Base-by-base conservation (phyloP, 1,140 invertebrate species). In the Brachionus rotundiformis region DNA sequence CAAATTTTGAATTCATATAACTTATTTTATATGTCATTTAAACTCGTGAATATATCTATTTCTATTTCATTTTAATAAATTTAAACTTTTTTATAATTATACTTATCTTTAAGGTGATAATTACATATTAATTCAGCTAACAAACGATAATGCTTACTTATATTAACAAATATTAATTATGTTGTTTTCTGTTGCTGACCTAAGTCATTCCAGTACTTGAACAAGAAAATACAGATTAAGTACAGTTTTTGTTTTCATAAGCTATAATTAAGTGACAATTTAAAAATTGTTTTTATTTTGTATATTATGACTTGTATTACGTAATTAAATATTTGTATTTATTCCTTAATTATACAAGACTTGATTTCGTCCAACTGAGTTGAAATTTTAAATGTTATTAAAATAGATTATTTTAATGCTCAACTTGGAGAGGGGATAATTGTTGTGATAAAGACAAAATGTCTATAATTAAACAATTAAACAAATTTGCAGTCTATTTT, bases 201-300 rank as follows among this genome's bases (percentile, higher is more conserved):
- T 29, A 10, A 11, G 10, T 63, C 16, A 6, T 6, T 39, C 7
- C 63, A 33, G 31, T n/a, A 16, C 1, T 36, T 36, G n/a, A 68
- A 13, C 33, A 8, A 29, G 16, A 68, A 19, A 33, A 10, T 36
- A 33, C 27, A 68, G 63, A 68, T 33, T 68, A 68, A 68, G 31
- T 36, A 68, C 16, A 68, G 13, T 33, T n/a, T n/a, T 68, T 68
- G 63, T 68, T 68, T 68, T 33, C 33, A 68, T 68, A 33, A 68
- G 33, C 29, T 68, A 68, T 68, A 68, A 68, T 68, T 68, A 68
- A 68, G 63, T 68, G 63, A 68, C 63, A 68, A 68, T 68, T 68
- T 36, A 33, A 63, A 63, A n/a, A 33, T 63, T 29, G 29, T 33
- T 63, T 29, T 63, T 63, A 63, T 63, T 63, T 29, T 63, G 25